Percentiles rank a stretch among this genome's conserved stretches.
phyloP scores from a whole-genome alignment of 2,888 invertebrate species.

The Lottia gigantea region DNA sequence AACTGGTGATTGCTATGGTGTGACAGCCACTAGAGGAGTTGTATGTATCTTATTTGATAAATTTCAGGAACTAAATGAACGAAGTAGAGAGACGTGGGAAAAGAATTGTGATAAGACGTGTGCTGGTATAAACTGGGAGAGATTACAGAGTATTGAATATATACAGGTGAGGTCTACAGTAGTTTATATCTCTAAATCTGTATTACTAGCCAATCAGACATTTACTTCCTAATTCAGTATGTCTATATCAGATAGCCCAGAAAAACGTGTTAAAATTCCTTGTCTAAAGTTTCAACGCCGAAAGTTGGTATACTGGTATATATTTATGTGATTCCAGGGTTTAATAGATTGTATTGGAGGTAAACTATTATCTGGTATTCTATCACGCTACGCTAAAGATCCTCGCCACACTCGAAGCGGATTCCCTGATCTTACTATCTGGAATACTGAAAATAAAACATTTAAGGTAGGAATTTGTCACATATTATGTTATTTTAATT shows the following conservation, averaged over 20 bases:
- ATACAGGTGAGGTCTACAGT: slow-evolving; percentile 48
- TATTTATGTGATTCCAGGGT: slow-evolving; percentile 43
- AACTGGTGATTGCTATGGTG: too few relatives aligned
- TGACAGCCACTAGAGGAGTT: too few relatives aligned
- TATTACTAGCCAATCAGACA: too few relatives aligned
- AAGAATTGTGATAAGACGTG: slow-evolving; percentile 65
- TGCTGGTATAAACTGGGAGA: slow-evolving; percentile 71
- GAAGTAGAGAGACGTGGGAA: slow-evolving; percentile 69
- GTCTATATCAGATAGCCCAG: too few relatives aligned
- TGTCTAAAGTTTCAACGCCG: too few relatives aligned
- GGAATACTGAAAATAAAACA: slow-evolving; percentile 76
- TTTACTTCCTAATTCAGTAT: background rate
- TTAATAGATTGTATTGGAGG: slow-evolving; percentile 63
- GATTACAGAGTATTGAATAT: slow-evolving; percentile 63
- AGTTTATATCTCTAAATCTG: too few relatives aligned
- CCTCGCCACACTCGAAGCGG: slow-evolving; percentile 77
- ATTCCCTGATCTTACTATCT: slow-evolving; percentile 86
- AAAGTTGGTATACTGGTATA: slow-evolving; percentile 15
- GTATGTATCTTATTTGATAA: too few relatives aligned
- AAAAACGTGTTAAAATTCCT: too few relatives aligned
- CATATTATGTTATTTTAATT: too few relatives aligned
- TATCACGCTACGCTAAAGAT: slow-evolving; percentile 69
- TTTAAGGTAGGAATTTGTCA: slow-evolving; percentile 58
- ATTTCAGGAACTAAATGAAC: slow-evolving; percentile 51
- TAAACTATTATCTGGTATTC: slow-evolving; percentile 51